These are phyloP conservation scores for Glaucomys volans DNA, from an alignment of 2,113 vertebrate species.

Conservation along the genomic window DNA sequence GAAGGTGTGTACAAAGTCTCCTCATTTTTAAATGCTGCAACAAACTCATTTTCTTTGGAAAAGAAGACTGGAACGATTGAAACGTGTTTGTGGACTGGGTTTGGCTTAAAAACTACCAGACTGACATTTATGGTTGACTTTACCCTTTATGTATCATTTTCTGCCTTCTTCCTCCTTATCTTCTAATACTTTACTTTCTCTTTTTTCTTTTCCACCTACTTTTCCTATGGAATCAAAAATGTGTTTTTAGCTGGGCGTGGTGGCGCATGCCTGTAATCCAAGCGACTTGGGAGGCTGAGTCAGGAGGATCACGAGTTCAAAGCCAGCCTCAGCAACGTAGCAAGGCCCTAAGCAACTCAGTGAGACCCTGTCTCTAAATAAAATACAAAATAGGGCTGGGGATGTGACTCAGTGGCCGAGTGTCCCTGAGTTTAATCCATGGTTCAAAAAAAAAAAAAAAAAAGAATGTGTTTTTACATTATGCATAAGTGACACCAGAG, in stretches of 20 bases:
- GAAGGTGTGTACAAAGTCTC: not conserved
- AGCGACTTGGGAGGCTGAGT: too few relatives aligned
- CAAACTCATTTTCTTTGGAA: conserved; percentile 2
- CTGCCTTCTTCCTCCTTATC: not conserved
- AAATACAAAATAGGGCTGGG: too few relatives aligned
- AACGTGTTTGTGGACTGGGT: not conserved
- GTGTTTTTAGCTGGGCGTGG: too few relatives aligned
- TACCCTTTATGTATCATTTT: not conserved
- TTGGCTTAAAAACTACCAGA: not conserved
- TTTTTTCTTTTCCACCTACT: not conserved
- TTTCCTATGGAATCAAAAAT: not conserved
- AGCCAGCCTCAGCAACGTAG: too few relatives aligned
- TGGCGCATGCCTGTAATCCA: too few relatives aligned
- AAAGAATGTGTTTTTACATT: not conserved
- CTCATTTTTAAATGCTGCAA: conserved; percentile 8
- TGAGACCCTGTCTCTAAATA: too few relatives aligned
- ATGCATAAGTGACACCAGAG: not conserved
- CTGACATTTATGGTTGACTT: not conserved
- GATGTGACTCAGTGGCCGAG: too few relatives aligned
- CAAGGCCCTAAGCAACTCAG: too few relatives aligned
- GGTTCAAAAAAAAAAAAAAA: too few relatives aligned
- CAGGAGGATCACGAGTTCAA: too few relatives aligned
- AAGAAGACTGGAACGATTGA: not conserved
- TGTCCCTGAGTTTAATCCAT: too few relatives aligned
- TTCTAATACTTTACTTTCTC: not conserved